Evolutionary conservation across 2,888 invertebrate genomes (phyloP), one percentile per base, ranked within the genome.

Genomic region (Phalera bucephala): DNA sequence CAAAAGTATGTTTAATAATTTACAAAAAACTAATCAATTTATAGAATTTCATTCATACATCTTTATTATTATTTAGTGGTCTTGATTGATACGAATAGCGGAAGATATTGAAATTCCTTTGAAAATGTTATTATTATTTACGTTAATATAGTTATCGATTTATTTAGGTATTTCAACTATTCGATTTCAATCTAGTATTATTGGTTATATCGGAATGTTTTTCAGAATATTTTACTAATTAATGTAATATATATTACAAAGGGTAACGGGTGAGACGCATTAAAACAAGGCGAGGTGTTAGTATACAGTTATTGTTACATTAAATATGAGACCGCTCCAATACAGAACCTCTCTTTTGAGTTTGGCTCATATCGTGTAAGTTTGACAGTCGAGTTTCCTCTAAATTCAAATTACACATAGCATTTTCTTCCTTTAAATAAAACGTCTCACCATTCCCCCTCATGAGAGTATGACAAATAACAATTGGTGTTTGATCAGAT

Each of bases 381-480:
- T n/a, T n/a, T n/a, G n/a, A n/a, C n/a, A n/a, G n/a, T n/a, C n/a
- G n/a, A n/a, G n/a, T n/a, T n/a, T n/a, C n/a, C n/a, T n/a, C n/a
- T n/a, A n/a, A n/a, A n/a, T n/a, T n/a, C n/a, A n/a, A n/a, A n/a
- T n/a, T n/a, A n/a, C n/a, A n/a, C n/a, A n/a, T n/a, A n/a, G n/a
- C n/a, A n/a, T n/a, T n/a, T n/a, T n/a, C n/a, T n/a, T n/a, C n/a
- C n/a, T n/a, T n/a, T n/a, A n/a, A n/a, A n/a, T n/a, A n/a, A n/a
- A n/a, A n/a, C n/a, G n/a, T n/a, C n/a, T 36, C 47, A 55, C 33
- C 36, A 36, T 46, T 46, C n/a, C n/a, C n/a, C n/a, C n/a, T n/a
- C n/a, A 20, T 17, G 19, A 20, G 51, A 40, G 31, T 48, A 45
- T 39, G n/a, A 19, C 47, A 50, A 59, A 47, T 12, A 51, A 47